Base-by-base conservation (phyloP, 1,140 invertebrate species). In the Calosoma granatense region DNA sequence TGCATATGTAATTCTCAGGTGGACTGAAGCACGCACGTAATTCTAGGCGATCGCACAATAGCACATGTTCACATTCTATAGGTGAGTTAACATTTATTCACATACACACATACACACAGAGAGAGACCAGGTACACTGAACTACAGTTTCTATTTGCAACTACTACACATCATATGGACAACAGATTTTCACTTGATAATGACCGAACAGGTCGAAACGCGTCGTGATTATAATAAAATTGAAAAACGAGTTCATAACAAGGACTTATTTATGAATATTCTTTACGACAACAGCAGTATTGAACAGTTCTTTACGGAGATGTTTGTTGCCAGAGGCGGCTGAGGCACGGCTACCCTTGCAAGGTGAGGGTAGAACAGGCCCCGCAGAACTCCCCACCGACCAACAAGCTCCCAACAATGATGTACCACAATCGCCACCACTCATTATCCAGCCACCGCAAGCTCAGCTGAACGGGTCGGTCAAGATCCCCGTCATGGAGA, bases 401-500 rank as follows among this genome's bases (percentile, higher is more conserved):
- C 47, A 53, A 22, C 51, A 6, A 1, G 23, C 26, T 12, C 53
- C 54, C 4, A 54, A 61, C 19, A 61, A 55, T 21, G 55, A 57
- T 41, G 51, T 47, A 58, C n/a, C 60, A 58, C 22, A 54, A 43
- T 12, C 17, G 51, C 15, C 19, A 56, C 54, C 57, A 15, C 23
- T 55, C 51, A 51, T 60, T 17, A 21, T 56, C 17, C 59, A 60
- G 17, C 26, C 56, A 6, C 59, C 62, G 11, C 26, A 47, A 47
- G 6, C 63, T 2, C 68, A 69, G 57, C 53, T 70, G 36, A 70
- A 70, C 54, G 68, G 68, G 1, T 67, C 68, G 6, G 23, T 69
- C 52, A 70, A 68, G 56, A 53, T 53, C 15, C 30, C 59, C 2
- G 15, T 14, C 19, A 20, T 53, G 23, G 59, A 64, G 2, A 71